Percentiles rank a stretch among this genome's conserved stretches.
phyloP scores from a whole-genome alignment of 2,113 vertebrate genomes.

The Etia nguti region DNA sequence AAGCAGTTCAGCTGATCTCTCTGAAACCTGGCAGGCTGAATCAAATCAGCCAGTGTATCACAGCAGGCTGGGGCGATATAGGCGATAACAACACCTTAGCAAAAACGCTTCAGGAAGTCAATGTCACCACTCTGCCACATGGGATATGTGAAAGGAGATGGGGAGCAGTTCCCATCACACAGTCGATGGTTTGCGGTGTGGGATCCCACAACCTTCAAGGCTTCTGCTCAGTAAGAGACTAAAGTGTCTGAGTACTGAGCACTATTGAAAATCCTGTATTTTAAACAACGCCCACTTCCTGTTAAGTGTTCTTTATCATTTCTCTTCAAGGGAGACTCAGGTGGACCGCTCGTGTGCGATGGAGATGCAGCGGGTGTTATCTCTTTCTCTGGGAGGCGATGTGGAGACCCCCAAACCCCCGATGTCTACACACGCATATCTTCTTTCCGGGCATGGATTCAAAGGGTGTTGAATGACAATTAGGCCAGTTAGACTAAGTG shows the following conservation, averaged over 20 bases:
- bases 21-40: not conserved
- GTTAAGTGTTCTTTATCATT: not conserved
- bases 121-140: constrained; percentile 31
- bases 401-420: constrained; percentile 52
- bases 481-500: not conserved
- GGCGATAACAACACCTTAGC: constrained; percentile 36
- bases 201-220: not conserved
- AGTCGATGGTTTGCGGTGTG: constrained; percentile 50
- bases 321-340: constrained; percentile 75
- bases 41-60: constrained; percentile 17
- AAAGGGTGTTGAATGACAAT: not conserved
- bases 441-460: constrained; percentile 43
- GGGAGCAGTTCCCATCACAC: not conserved
- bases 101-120: constrained; percentile 54
- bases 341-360: constrained; percentile 80
- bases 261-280: not conserved
- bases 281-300: not conserved
- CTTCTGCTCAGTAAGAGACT: not conserved
- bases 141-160: constrained; percentile 25
- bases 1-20: constrained; percentile 50
- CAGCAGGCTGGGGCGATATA: constrained; percentile 56
- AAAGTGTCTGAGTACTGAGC: not conserved
- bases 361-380: constrained; percentile 73
- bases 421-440: constrained; percentile 67
- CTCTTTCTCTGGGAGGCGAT: constrained; percentile 68